Evolutionary conservation across 2,888 invertebrate species (phyloP), one percentile per base, ranked within the genome.

Genomic region (Zelleria hepariella): DNA sequence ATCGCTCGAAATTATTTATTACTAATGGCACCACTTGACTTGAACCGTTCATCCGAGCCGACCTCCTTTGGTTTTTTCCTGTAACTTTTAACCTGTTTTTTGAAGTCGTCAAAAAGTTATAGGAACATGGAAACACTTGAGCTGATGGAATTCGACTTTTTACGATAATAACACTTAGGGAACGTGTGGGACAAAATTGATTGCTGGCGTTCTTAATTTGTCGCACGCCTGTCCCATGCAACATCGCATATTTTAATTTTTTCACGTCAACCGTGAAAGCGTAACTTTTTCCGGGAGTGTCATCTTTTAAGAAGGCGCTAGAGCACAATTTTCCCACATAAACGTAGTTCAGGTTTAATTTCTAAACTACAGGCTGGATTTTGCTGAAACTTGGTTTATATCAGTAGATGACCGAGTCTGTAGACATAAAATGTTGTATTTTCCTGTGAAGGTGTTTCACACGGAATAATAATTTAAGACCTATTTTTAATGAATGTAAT

Each of bases 1-100:
- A 84, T 86, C 83, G 70, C 70, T 77, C 70, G 71, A 77, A 74
- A 78, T 78, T 79, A 79, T 84, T 83, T 85, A 82, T 82, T 80
- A 77, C 78, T 77, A 77, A 80, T 80, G 78, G 73, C 76, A 71
- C 78, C 61, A 60, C 63, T 63, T 62, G 62, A 62, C 63, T 60
- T 60, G 61, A 57, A 58, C 56, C 32, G 55, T 25, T 54, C 51
- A 27, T 48, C 68, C 65, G 66, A 64, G 65, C 66, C 67, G 15
- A 42, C 15, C 32, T 15, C 15, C 32, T 42, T 15, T 1, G 66
- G 15, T 25, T 26, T 27, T 58, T 52, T 7, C 65, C 64, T 68
- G 49, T 68, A 69, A 67, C 68, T 42, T 42, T 2, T 42, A n/a
- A n/a, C n/a, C n/a, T 70, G 72, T 71, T 66, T 63, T 59, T 66